Base-by-base conservation (phyloP, 2,888 invertebrate genomes). In the Drosophila emarginata region DNA sequence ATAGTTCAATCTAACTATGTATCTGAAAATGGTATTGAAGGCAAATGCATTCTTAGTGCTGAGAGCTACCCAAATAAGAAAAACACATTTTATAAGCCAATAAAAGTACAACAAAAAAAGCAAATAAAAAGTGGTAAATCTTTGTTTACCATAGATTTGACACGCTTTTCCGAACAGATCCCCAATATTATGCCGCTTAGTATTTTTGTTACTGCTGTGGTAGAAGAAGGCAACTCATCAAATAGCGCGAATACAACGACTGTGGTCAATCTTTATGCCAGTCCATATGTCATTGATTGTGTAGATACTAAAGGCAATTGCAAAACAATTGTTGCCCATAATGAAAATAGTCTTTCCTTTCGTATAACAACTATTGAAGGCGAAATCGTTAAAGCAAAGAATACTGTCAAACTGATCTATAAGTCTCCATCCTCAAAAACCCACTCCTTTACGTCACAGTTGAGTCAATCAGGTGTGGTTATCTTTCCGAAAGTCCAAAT, bases 1-100 rank as follows among this genome's bases (percentile, higher is more conserved):
- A 4, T 2, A 2, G 56, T 76, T 0, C 1, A 18, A 0, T 66
- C 72, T 1, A 37, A 11, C 7, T 72, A 67, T n/a, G 9, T 4
- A 2, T 9, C 7, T 12, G 61, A 39, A 0, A 36, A n/a, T 0
- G 28, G 36, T 3, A 37, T 72, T 1, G 14, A 58, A 0, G 63
- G 69, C 9, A 37, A 12, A 4, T 4, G 52, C 6, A 68, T 18
- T 3, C 21, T 73, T 0, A 2, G 32, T 1, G 14, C 64, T 7
- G 26, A 37, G 5, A 26, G 53, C 37, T 40, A 23, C 36, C 18
- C 9, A 7, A 14, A 40, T 2, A 2, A 7, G 6, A 15, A 9
- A 0, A 2, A 15, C 6, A 26, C 26, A 4, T 23, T 4, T 15
- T 7, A 15, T 14, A 7, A 7, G 2, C 45, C 45, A 2, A 1